Base-by-base conservation (phyloP, 2,797 vertebrate genomes). In the Mallotus villosus region DNA sequence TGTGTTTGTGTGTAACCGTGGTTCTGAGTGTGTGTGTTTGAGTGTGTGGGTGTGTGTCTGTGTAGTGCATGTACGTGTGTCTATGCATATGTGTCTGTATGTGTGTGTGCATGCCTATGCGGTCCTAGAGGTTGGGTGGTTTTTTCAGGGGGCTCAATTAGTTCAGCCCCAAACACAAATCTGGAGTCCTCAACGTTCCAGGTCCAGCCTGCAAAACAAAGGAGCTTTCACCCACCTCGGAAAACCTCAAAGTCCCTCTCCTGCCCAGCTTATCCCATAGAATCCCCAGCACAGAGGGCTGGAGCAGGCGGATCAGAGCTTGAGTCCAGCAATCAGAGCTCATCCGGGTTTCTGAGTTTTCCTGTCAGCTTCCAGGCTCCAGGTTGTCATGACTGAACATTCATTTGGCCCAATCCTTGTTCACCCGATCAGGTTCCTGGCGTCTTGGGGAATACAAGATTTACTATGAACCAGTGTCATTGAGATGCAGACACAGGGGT, bases 151-250 rank as follows among this genome's bases (percentile, higher is more conserved):
- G 85, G 86, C 90, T 92, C 84, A 91, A 91, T 93, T 92, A 92
- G 91, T 89, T 93, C 87, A 87, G 87, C 87, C 85, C 85, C 82
- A 78, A 85, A 90, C 86, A 90, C 85, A 91, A 91, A 93, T 90
- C 86, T 87, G 14, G 82, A 85, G 81, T 82, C 78, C 77, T 81
- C 67, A 71, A 64, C 79, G 85, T 90, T 88, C 82, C 84, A 83
- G 80, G 85, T 84, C 84, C 87, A 82, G 87, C 80, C 81, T 81
- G 85, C 87, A 32, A 78, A 88, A 86, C 76, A 82, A 79, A 80
- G 80, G 78, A 84, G 77, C 87, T 84, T 76, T 81, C 68, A 75
- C 75, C 74, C 80, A 83, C 82, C 75, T 84, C 75, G n/a, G 73
- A 81, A 82, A 81, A 82, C 71, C 83, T 81, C 82, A 85, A 85